Conservation (phyloP, 64 coral and sea anemone genomes). For the Exaiptasia diaphana region DNA sequence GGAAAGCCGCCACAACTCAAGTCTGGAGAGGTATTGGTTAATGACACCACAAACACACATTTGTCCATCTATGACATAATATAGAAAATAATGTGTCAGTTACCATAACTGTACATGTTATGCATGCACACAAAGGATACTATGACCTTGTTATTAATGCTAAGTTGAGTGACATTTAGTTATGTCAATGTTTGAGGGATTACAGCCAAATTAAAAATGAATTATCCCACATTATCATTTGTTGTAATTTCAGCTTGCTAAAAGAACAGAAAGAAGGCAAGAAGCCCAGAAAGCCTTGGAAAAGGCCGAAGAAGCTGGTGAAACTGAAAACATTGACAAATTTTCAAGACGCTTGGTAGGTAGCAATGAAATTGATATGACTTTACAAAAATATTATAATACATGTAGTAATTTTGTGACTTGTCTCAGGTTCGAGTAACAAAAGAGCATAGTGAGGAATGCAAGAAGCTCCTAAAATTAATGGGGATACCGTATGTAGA, state of each 20-base stretch:
- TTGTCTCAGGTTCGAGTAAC: conserved; percentile 79
- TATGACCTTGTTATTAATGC: no score
- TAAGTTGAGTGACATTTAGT: no score
- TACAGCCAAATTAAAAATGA: no score
- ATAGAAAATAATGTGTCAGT: no score
- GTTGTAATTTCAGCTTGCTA: conserved; percentile 96
- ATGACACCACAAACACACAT: no score
- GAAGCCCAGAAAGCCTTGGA: conserved; percentile 87
- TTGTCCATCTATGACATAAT: not conserved
- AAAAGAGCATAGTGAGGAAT: conserved; percentile 82
- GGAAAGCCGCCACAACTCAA: conserved; percentile 97
- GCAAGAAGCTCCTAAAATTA: conserved; percentile 65
- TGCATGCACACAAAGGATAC: no score
- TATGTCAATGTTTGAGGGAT: no score
- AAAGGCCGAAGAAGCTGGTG: conserved; percentile 94
- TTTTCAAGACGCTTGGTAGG: conserved; percentile 65
- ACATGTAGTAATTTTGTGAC: not conserved
- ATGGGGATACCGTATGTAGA: conserved; percentile 93
- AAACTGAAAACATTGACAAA: conserved; percentile 72
- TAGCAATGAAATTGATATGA: not conserved
- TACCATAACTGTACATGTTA: no score
- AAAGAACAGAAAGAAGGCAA: conserved; percentile 87
- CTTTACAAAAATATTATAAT: not conserved
- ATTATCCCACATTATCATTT: no score
- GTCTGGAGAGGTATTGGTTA: conserved; percentile 96